Conservation (phyloP, 2,888 invertebrate species). For the Leucophora obtusa region DNA sequence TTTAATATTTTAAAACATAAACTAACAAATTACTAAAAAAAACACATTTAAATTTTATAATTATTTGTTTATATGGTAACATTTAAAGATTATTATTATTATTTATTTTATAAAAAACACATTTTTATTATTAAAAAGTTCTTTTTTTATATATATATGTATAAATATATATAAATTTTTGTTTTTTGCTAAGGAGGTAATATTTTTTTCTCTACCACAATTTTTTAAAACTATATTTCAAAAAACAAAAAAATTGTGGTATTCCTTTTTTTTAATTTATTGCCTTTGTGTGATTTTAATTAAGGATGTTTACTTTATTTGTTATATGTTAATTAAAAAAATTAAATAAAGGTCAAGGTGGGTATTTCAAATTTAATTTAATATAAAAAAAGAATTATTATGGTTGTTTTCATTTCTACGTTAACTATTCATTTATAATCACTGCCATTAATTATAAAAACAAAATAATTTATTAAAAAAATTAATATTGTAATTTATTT, state of each 20-base stretch:
- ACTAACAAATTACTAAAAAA: slow-evolving; percentile 61
- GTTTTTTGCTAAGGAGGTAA: slow-evolving; percentile 76
- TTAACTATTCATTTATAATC: slow-evolving; percentile 45
- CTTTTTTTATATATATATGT: slow-evolving; percentile 45
- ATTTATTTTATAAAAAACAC: slow-evolving; percentile 10
- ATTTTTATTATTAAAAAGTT: slow-evolving; percentile 10
- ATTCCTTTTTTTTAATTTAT: slow-evolving; percentile 42
- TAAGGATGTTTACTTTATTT: slow-evolving; percentile 31
- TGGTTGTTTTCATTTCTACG: not conserved
- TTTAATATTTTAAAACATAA: slow-evolving; percentile 53
- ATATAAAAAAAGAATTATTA: slow-evolving; percentile 13
- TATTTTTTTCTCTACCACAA: slow-evolving; percentile 66
- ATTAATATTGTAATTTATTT: not conserved
- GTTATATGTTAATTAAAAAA: slow-evolving; percentile 36
- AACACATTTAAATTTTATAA: slow-evolving; percentile 54
- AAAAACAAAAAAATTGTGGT: slow-evolving; percentile 23
- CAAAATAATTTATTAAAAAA: not conserved
- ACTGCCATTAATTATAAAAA: slow-evolving; percentile 24
- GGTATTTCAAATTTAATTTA: slow-evolving; percentile 50
- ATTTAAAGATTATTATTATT: slow-evolving; percentile 57
- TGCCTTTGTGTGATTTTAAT: slow-evolving; percentile 52
- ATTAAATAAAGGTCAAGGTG: slow-evolving; percentile 59
- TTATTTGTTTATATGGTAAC: slow-evolving; percentile 50
- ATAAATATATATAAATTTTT: too few species aligned
- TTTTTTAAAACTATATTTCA: slow-evolving; percentile 15